Conservation (phyloP, 2,888 invertebrate genomes). For the Chymomyza procnemis region DNA sequence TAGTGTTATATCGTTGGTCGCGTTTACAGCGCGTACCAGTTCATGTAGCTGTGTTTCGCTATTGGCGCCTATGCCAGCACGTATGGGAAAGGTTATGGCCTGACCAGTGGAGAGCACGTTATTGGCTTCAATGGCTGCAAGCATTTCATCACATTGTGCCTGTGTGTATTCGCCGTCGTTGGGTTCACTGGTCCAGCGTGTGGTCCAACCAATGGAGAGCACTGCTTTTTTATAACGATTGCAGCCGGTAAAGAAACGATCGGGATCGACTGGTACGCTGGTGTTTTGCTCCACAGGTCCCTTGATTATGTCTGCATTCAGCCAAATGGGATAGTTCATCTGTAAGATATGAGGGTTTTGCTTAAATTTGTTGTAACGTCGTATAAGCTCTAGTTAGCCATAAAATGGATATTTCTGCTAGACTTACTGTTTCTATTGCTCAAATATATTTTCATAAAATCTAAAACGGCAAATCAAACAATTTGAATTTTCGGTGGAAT, state of each 20-base stretch:
- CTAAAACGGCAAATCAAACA: too few relatives aligned
- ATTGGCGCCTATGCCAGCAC: slow-evolving; percentile 84
- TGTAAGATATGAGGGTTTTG: slow-evolving; percentile 64
- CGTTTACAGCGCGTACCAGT: slow-evolving; percentile 80
- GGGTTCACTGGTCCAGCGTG: slow-evolving; percentile 81
- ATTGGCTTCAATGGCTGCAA: slow-evolving; percentile 80
- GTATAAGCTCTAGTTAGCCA: too few relatives aligned
- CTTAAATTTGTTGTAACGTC: neutral
- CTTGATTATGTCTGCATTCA: slow-evolving; percentile 89
- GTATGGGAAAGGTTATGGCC: slow-evolving; percentile 88
- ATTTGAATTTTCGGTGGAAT: too few relatives aligned
- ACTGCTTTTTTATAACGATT: slow-evolving; percentile 82
- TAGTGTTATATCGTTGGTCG: slow-evolving; percentile 80
- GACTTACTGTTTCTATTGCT: too few relatives aligned
- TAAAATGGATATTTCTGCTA: too few relatives aligned
- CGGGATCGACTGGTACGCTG: slow-evolving; percentile 82
- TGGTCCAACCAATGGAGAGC: slow-evolving; percentile 93
- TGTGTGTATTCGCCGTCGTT: slow-evolving; percentile 82
- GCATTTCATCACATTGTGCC: slow-evolving; percentile 85
- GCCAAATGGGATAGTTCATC: slow-evolving; percentile 87
- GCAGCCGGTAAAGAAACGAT: slow-evolving; percentile 82
- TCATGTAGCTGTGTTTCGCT: slow-evolving; percentile 82
- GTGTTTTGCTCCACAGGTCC: slow-evolving; percentile 85
- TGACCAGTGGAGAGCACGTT: slow-evolving; percentile 80
- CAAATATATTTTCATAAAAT: too few relatives aligned